These are phyloP conservation scores for Epizoanthus fatuus DNA, from an alignment of 92 coral and sea anemone species.

Conservation along the genomic window DNA sequence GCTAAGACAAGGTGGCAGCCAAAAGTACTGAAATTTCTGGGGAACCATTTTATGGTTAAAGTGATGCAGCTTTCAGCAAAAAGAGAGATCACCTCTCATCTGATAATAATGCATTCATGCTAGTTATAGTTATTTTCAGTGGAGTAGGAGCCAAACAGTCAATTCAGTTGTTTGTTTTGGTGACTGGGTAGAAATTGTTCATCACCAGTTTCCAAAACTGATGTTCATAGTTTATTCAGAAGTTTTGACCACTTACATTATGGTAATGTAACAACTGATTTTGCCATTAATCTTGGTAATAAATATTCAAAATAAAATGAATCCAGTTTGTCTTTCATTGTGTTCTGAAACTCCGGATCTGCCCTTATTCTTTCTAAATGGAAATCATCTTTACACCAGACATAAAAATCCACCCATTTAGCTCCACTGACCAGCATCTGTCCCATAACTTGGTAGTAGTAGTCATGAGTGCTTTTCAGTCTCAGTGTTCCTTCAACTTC, in stretches of 20 bases:
- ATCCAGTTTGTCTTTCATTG: constrained; percentile 20
- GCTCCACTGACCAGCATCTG: constrained; percentile 34
- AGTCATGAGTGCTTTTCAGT: constrained; percentile 28
- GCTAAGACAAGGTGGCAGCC: too few species aligned
- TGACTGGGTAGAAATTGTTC: too few species aligned
- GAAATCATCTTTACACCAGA: constrained; percentile 29
- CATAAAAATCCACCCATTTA: constrained; percentile 44
- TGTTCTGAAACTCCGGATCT: neutral
- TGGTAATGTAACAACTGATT: neutral
- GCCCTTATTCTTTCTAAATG: constrained; percentile 37
- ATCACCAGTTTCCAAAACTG: too few species aligned
- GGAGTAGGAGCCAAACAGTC: too few species aligned
- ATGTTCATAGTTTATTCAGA: too few species aligned
- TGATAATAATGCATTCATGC: too few species aligned
- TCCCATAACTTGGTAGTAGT: constrained; percentile 53
- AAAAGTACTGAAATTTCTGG: too few species aligned
- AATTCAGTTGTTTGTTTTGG: too few species aligned
- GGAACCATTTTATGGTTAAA: too few species aligned
- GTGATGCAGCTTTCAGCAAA: too few species aligned
- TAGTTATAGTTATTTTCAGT: too few species aligned
- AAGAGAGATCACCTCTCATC: too few species aligned
- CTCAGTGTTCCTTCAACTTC: constrained; percentile 1
- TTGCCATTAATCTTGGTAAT: constrained; percentile 13
- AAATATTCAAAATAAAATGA: constrained; percentile 30
- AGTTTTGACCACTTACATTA: neutral